Evolutionary conservation across 2,113 vertebrate genomes (phyloP), one percentile per base, ranked within the genome.

Genomic region (Crotophaga sulcirostris): DNA sequence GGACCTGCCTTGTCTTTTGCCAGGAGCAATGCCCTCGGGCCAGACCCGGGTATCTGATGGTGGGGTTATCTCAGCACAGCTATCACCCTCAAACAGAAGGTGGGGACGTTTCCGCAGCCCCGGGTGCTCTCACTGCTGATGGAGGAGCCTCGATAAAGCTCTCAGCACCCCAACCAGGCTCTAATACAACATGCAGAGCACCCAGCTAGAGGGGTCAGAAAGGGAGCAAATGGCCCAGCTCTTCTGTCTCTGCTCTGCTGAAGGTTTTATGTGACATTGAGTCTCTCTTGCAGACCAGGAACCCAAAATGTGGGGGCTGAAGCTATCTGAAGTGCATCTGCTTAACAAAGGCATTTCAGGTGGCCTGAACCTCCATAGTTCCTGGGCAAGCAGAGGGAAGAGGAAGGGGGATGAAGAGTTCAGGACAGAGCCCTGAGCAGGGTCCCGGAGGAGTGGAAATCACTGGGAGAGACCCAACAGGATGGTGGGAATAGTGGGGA

Each of bases 191-290:
- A 1, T 4, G 3, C 8, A 33, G 45, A 87, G 52, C 31, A 54
- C 56, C 9, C 8, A 5, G 33, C 31, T 10, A 3, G 18, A 2
- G 0, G 38, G 9, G 58, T 16, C 6, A 2, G 69, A 54, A 62
- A 64, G 7, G 51, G 26, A 67, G 68, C 2, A 2, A 62, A 68
- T 7, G 2, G 18, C 33, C 13, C 1, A 0, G 47, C 12, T 81
- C 68, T 51, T 69, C 68, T 42, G 31, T 7, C 15, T 31, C 63
- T 0, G 5, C 38, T 74, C 55, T 33, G 23, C 51, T 54, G 0
- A 0, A 0, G 9, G 11, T 74, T 59, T 70, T 55, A 3, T 1
- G 36, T 2, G 3, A 17, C 3, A 3, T 4, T 18, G 15, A 16
- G 21, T 42, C 20, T n/a, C 24, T 25, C 20, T n/a, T 14, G n/a